phyloP scores from a whole-genome alignment of 2,113 vertebrate genomes.

The Leptosomus discolor region DNA sequence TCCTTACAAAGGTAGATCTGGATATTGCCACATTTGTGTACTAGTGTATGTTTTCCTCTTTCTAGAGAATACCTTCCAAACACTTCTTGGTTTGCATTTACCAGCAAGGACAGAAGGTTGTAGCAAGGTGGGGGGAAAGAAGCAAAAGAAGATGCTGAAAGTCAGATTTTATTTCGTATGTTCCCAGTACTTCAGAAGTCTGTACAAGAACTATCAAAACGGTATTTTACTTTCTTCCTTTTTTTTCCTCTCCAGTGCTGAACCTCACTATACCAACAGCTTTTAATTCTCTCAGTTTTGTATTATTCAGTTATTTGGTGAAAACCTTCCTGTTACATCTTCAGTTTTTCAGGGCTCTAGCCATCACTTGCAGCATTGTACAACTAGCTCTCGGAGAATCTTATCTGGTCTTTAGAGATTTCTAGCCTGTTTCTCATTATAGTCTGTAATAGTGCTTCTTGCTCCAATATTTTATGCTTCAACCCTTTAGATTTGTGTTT shows the following conservation, averaged over 20 bases:
- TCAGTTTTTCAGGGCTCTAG: background rate
- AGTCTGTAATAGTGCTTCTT: background rate
- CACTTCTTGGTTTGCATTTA: background rate
- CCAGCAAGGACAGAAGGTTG: background rate
- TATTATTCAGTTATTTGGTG: background rate
- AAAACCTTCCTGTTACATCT: background rate
- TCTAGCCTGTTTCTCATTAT: background rate
- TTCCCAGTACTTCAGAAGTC: background rate
- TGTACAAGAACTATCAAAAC: background rate
- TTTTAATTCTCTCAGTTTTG: background rate
- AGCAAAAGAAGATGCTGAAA: background rate
- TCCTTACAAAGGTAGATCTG: background rate
- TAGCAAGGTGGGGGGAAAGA: background rate
- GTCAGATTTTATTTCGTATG: background rate
- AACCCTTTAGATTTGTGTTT: background rate
- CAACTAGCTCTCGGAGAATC: background rate
- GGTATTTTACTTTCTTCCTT: background rate
- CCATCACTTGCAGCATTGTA: background rate
- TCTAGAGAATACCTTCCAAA: background rate
- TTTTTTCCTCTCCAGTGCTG: background rate
- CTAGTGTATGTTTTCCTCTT: background rate
- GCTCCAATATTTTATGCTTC: background rate
- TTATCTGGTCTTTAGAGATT: background rate
- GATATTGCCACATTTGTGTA: background rate
- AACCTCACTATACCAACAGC: background rate